These are phyloP conservation scores for Odontamblyopus lacepedii DNA, from an alignment of 2,797 vertebrate species.

Conservation along the genomic window DNA sequence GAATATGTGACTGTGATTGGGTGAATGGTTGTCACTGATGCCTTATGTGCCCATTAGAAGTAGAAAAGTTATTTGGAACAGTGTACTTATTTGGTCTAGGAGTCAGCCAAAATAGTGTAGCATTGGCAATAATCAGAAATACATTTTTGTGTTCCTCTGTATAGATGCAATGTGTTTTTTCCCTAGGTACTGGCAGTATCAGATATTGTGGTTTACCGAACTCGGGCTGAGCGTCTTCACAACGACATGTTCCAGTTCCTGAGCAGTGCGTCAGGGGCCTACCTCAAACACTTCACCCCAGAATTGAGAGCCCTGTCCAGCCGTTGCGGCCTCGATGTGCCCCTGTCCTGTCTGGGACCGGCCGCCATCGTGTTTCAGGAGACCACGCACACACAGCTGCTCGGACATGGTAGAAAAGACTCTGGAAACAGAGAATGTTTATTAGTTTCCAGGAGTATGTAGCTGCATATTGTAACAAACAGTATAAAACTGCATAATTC, in stretches of 20 bases:
- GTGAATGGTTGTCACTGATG: too few species aligned
- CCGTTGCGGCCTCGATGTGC: constrained; percentile 82
- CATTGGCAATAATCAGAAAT: neutral
- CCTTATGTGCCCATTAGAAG: neutral
- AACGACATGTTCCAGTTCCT: constrained; percentile 88
- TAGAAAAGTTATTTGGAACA: neutral
- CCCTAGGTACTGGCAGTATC: constrained; percentile 81
- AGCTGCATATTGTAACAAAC: too few species aligned
- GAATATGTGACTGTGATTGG: too few species aligned
- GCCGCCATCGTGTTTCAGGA: constrained; percentile 82
- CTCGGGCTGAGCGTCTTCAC: constrained; percentile 84
- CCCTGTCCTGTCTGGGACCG: constrained; percentile 82
- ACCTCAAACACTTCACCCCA: constrained; percentile 82
- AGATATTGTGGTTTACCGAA: constrained; percentile 83
- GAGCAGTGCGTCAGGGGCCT: constrained; percentile 82
- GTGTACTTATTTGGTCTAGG: neutral
- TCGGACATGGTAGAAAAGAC: constrained; percentile 73
- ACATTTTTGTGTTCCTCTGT: neutral
- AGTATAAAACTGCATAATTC: too few species aligned
- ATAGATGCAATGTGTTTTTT: neutral
- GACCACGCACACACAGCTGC: constrained; percentile 81
- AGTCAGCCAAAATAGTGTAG: neutral
- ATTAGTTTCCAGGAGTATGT: too few species aligned
- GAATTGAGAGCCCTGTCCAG: constrained; percentile 80
- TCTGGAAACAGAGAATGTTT: too few species aligned